These are phyloP conservation scores for Euglossa dilemma DNA, from an alignment of 1,140 invertebrate genomes.

Conservation along the genomic window DNA sequence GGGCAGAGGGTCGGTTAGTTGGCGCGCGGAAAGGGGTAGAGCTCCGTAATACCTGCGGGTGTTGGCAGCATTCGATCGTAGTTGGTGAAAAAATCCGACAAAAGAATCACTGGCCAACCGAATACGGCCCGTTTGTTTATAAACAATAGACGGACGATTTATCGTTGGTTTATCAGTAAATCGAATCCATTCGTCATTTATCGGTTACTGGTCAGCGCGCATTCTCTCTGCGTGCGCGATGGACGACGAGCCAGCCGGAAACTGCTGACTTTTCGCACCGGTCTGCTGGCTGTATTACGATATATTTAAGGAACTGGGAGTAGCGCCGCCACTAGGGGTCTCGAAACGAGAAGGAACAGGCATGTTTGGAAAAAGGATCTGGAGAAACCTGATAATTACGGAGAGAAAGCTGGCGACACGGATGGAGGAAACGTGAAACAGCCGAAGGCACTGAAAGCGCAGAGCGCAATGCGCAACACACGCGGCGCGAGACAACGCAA, in stretches of 20 bases:
- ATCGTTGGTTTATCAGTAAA: slow-evolving; percentile 58
- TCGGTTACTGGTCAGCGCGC: slow-evolving; percentile 5
- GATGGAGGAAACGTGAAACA: slow-evolving; percentile 2
- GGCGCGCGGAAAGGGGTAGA: neutral
- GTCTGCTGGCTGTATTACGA: neutral
- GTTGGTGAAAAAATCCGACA: slow-evolving; percentile 42
- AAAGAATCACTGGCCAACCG: slow-evolving; percentile 48
- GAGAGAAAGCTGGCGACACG: too few relatives aligned
- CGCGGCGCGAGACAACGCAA: neutral
- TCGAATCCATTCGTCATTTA: slow-evolving; percentile 61
- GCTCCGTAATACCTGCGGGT: slow-evolving; percentile 30
- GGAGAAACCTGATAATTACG: neutral
- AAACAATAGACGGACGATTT: slow-evolving; percentile 56
- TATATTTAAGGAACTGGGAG: slow-evolving; percentile 19
- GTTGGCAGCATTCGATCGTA: slow-evolving; percentile 28
- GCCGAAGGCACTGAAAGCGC: slow-evolving; percentile 1
- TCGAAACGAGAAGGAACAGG: too few relatives aligned
- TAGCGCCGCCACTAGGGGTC: too few relatives aligned
- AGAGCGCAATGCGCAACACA: neutral
- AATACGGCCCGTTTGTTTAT: slow-evolving; percentile 56
- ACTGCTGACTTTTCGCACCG: slow-evolving; percentile 26
- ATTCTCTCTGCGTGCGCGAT: neutral
- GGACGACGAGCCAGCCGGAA: neutral
- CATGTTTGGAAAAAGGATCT: neutral
- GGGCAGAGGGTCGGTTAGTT: neutral